These are phyloP conservation scores for Latrodectus geometricus DNA, from an alignment of 1,140 invertebrate species.

Conservation along the genomic window DNA sequence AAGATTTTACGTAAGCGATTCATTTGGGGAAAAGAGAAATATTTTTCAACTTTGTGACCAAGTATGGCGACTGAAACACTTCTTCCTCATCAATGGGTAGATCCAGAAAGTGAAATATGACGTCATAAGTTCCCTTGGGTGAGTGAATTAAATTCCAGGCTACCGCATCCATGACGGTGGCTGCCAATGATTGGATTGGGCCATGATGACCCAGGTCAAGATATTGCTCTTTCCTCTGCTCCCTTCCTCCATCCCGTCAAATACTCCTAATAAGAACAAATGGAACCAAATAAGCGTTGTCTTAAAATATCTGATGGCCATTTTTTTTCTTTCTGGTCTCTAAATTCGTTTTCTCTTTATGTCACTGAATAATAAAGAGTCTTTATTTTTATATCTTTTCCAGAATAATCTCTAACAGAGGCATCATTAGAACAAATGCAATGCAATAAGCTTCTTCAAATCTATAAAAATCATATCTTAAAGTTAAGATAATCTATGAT, in stretches of 20 bases:
- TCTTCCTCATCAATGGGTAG: not conserved
- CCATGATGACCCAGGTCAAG: slow-evolving; percentile 55
- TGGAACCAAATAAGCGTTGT: slow-evolving; percentile 45
- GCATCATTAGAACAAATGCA: too few species aligned
- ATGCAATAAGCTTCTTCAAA: too few species aligned
- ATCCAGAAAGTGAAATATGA: slow-evolving; percentile 49
- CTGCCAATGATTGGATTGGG: slow-evolving; percentile 53
- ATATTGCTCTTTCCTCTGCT: slow-evolving; percentile 35
- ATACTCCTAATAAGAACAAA: slow-evolving; percentile 52
- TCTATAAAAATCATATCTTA: too few species aligned
- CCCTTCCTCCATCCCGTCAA: not conserved
- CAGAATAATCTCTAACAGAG: too few species aligned
- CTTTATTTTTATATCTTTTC: too few species aligned
- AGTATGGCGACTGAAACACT: not conserved
- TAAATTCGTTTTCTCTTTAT: not conserved
- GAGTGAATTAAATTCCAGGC: slow-evolving; percentile 62
- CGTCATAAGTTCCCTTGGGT: slow-evolving; percentile 58
- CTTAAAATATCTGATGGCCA: not conserved
- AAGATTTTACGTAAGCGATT: too few species aligned
- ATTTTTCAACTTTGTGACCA: not conserved
- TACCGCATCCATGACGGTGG: slow-evolving; percentile 52
- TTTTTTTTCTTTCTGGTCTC: slow-evolving; percentile 4
- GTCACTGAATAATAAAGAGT: not conserved
- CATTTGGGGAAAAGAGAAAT: too few species aligned
- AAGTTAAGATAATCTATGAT: too few species aligned